Percentiles rank a stretch among this genome's conserved stretches.
phyloP scores from a whole-genome alignment of 92 coral and sea anemone genomes.

The Zoanthus sociatus region DNA sequence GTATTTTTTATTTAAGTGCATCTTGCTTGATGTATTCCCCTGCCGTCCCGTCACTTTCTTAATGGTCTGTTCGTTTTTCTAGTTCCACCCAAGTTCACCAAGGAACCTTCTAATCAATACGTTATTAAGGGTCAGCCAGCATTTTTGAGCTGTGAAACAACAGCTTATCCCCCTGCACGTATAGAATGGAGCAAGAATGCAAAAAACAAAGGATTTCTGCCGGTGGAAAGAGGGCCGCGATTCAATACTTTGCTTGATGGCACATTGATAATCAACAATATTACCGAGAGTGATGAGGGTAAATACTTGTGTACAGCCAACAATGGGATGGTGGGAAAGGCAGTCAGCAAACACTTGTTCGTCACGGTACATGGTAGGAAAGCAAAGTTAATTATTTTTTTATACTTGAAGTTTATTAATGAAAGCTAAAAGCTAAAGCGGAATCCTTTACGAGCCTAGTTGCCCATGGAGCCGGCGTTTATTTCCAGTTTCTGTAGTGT shows the following conservation, averaged over 20 bases:
- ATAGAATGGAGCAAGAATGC: conserved; percentile 83
- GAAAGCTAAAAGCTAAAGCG: too few relatives aligned
- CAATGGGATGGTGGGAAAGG: conserved; percentile 68
- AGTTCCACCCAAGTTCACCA: conserved; percentile 85
- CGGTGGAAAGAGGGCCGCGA: conserved; percentile 73
- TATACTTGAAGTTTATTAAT: too few relatives aligned
- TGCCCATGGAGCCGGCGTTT: too few relatives aligned
- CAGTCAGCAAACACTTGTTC: conserved; percentile 61
- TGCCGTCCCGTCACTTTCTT: too few relatives aligned
- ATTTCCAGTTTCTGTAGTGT: too few relatives aligned
- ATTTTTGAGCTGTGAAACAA: conserved; percentile 74
- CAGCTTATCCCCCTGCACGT: conserved; percentile 94
- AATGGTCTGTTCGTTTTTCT: background rate
- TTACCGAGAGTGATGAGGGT: conserved; percentile 85
- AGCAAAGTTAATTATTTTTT: background rate
- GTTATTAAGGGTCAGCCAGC: conserved; percentile 82
- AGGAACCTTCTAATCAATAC: conserved; percentile 71
- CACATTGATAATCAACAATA: conserved; percentile 86
- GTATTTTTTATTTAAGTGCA: too few relatives aligned
- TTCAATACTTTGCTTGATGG: conserved; percentile 83
- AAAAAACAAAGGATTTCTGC: conserved; percentile 58
- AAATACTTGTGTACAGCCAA: conserved; percentile 76
- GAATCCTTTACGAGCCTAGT: too few relatives aligned
- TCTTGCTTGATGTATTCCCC: too few relatives aligned
- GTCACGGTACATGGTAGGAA: conserved; percentile 91